phyloP scores from a whole-genome alignment of 2,113 vertebrate species.

The Nerophis lumbriciformis region DNA sequence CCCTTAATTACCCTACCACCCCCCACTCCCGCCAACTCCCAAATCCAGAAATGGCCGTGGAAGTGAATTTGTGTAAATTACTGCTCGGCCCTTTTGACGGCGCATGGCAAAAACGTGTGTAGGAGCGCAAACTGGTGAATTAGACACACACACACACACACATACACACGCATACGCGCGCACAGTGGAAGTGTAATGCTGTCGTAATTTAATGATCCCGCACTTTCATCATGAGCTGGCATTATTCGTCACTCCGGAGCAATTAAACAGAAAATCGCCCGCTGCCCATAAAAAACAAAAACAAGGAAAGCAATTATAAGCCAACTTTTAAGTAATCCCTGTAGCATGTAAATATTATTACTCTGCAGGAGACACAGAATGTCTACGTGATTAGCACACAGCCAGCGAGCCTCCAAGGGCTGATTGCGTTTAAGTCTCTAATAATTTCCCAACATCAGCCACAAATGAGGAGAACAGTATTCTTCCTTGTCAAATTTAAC shows the following conservation, averaged over 20 bases:
- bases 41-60: constrained; percentile 69
- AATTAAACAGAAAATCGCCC: constrained; percentile 76
- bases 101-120: constrained; percentile 66
- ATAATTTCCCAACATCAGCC: constrained; percentile 65
- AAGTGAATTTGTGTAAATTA: constrained; percentile 74
- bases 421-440: constrained; percentile 64
- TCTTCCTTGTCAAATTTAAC: constrained; percentile 60
- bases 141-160: constrained; percentile 39
- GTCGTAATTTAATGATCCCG: constrained; percentile 75
- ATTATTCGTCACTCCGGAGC: constrained; percentile 76
- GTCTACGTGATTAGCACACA: constrained; percentile 64
- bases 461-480: constrained; percentile 65
- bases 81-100: constrained; percentile 63
- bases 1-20: constrained; percentile 60
- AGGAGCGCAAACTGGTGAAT: constrained; percentile 41
- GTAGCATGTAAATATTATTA: constrained; percentile 74
- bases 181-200: constrained; percentile 43
- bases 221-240: constrained; percentile 73
- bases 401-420: constrained; percentile 63
- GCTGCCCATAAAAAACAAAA: constrained; percentile 62
- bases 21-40: neutral
- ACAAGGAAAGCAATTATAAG: constrained; percentile 73
- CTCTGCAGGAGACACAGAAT: constrained; percentile 64
- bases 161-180: too few species aligned
- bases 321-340: constrained; percentile 74